A percentile compares a stretch with the other conserved stretches of the same genome.
Conservation (phyloP, 1,140 invertebrate genomes). For the Drosophila asahinai region DNA sequence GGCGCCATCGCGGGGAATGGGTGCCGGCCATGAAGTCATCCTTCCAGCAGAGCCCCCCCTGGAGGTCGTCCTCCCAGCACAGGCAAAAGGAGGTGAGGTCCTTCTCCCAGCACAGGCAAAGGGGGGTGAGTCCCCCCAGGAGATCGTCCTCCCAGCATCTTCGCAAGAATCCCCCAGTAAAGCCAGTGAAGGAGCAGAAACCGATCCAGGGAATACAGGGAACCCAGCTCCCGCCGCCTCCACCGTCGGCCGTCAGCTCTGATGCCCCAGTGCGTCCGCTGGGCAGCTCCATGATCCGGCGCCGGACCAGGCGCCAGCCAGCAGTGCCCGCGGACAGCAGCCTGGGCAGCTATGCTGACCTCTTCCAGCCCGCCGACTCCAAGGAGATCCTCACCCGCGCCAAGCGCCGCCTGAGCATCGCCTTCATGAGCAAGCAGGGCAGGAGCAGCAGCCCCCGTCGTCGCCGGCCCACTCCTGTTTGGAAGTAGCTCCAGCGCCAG, state of each 20-base stretch:
- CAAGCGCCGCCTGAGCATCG: slow-evolving; percentile 60
- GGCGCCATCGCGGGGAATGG: not conserved
- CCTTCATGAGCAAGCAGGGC: slow-evolving; percentile 40
- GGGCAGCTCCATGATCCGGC: not conserved
- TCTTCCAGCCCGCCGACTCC: slow-evolving; percentile 10
- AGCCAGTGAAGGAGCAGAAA: not conserved
- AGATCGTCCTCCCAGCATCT: not conserved
- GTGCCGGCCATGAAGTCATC: not conserved
- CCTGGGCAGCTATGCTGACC: slow-evolving; percentile 58
- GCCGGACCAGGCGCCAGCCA: not conserved
- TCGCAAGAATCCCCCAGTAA: not conserved
- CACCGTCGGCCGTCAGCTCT: not conserved
- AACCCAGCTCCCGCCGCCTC: not conserved
- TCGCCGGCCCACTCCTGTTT: not conserved
- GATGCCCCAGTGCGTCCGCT: not conserved
- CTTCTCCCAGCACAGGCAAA: not conserved
- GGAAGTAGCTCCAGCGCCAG: slow-evolving; percentile 18
- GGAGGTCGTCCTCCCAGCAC: not conserved
- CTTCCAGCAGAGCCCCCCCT: no score
- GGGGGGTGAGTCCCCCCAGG: not conserved
- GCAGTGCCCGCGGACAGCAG: slow-evolving; percentile 38
- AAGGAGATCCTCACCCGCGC: slow-evolving; percentile 35
- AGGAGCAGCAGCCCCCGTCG: not conserved
- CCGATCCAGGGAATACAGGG: not conserved
- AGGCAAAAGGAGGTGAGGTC: not conserved